These are phyloP conservation scores for Macrophya alboannulata DNA, from an alignment of 2,888 invertebrate species.

Conservation along the genomic window DNA sequence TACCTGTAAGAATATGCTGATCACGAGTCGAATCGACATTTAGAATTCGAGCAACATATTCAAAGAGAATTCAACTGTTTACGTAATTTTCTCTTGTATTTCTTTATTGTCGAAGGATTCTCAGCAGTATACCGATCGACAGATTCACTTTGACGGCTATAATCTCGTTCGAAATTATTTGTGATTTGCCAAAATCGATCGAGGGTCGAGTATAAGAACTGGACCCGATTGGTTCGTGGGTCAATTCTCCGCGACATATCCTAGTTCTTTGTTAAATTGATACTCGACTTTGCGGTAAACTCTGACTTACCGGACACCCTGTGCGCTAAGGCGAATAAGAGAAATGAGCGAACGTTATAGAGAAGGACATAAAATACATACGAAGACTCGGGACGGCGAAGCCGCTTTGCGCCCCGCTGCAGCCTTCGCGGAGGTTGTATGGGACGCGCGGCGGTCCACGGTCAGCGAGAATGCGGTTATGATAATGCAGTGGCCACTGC, in stretches of 20 bases:
- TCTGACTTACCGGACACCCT: constrained; percentile 43
- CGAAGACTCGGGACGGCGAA: constrained; percentile 1
- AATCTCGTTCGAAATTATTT: constrained; percentile 1
- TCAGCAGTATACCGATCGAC: background rate
- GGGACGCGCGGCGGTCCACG: constrained; percentile 52
- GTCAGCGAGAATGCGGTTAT: constrained; percentile 77
- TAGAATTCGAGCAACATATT: constrained; percentile 44
- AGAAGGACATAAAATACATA: constrained; percentile 34
- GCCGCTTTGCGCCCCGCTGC: constrained; percentile 40
- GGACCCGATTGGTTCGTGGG: background rate
- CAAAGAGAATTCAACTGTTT: constrained; percentile 45
- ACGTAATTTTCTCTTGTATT: constrained; percentile 42
- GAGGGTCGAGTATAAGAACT: background rate
- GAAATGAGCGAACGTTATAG: constrained; percentile 57
- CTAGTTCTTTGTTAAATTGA: background rate
- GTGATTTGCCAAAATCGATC: constrained; percentile 16
- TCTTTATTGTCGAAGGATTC: constrained; percentile 16
- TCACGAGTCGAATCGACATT: constrained; percentile 47
- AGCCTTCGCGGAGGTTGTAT: constrained; percentile 31
- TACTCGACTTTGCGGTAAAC: background rate
- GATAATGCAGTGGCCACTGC: constrained; percentile 79
- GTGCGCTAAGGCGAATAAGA: constrained; percentile 52
- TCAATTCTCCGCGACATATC: background rate
- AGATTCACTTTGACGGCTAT: constrained; percentile 1
- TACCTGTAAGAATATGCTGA: constrained; percentile 30